Evolutionary conservation across 2,888 invertebrate species (phyloP).

Genomic region (Lepidochrysops patricia): DNA sequence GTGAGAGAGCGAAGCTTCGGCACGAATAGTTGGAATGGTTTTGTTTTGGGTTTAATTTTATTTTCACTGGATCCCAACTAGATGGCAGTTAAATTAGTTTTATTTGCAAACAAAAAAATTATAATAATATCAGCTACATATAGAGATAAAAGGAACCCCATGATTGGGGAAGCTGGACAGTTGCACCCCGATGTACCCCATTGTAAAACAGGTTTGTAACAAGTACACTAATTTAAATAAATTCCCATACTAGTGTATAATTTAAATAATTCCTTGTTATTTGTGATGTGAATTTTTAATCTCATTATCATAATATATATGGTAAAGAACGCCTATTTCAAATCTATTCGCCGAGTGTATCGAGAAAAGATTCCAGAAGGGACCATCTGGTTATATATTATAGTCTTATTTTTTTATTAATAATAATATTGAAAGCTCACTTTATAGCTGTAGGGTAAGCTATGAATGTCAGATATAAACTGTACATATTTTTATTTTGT

Average conservation of each 20-base stretch:
- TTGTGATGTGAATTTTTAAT: slow-evolving; percentile 3
- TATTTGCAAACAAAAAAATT: not conserved
- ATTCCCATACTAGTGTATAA: slow-evolving; percentile 37
- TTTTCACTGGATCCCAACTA: no score
- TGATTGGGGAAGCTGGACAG: slow-evolving; percentile 27
- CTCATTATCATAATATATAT: slow-evolving; percentile 3
- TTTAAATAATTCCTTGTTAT: slow-evolving; percentile 16
- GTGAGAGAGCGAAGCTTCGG: no score
- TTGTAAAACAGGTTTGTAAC: slow-evolving; percentile 47
- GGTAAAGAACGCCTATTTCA: not conserved
- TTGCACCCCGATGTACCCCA: slow-evolving; percentile 35
- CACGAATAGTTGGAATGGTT: no score
- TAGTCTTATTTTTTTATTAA: no score
- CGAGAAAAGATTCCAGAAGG: no score
- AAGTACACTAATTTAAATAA: slow-evolving; percentile 63
- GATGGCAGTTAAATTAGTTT: no score
- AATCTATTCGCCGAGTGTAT: not conserved
- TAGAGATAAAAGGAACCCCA: not conserved
- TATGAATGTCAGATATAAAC: no score
- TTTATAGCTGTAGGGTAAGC: no score
- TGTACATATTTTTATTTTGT: no score
- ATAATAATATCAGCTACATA: not conserved
- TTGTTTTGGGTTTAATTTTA: no score
- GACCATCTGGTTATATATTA: no score
- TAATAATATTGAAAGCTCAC: no score